These are phyloP conservation scores for Chloroceryle inda DNA, from an alignment of 2,797 vertebrate genomes.

Conservation along the genomic window DNA sequence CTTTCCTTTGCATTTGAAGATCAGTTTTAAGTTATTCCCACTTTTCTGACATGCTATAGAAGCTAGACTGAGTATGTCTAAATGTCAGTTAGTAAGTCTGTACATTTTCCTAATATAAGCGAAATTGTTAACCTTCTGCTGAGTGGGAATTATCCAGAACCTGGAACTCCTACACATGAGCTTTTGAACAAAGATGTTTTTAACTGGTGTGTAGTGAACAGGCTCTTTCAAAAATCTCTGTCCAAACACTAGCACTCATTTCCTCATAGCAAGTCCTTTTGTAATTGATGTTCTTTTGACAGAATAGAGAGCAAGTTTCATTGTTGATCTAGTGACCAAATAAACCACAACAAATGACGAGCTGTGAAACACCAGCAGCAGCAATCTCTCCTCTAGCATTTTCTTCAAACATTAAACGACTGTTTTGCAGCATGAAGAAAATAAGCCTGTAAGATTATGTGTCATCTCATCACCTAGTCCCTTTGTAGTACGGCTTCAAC, in stretches of 20 bases:
- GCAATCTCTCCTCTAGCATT: not conserved
- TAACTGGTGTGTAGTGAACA: not conserved
- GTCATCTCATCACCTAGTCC: not conserved
- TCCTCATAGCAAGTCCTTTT: slow-evolving; percentile 9
- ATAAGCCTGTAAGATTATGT: not conserved
- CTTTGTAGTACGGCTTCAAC: not conserved
- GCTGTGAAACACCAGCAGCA: not conserved
- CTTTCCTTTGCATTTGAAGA: not conserved
- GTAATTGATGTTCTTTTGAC: not conserved
- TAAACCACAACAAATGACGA: slow-evolving; percentile 31
- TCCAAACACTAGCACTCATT: not conserved
- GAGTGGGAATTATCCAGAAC: not conserved
- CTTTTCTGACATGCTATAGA: not conserved
- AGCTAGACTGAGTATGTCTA: not conserved
- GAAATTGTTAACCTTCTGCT: not conserved
- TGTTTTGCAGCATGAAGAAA: not conserved
- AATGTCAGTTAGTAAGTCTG: not conserved
- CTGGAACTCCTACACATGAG: not conserved
- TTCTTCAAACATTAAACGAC: not conserved
- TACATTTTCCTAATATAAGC: not conserved
- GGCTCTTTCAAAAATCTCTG: not conserved
- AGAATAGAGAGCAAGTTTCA: not conserved
- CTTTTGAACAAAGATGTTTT: not conserved
- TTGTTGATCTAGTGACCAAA: not conserved
- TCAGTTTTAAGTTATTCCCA: not conserved